Percentiles rank a stretch among this genome's conserved stretches.
Conservation (phyloP, 2,888 invertebrate genomes). For the Drosophila atripex region DNA sequence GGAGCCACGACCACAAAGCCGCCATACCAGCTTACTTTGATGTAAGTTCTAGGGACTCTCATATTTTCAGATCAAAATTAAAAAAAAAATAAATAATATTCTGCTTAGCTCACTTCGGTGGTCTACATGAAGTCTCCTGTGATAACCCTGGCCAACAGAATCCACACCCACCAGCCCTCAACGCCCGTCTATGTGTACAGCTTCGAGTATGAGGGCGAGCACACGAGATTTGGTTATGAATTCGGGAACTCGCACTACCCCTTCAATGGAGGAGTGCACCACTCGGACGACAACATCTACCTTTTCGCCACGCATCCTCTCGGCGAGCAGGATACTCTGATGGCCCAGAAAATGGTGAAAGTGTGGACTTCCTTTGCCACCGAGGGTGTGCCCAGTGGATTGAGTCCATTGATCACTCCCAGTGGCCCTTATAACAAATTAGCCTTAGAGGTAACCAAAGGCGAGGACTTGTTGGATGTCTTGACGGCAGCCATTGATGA, state of each 20-base stretch:
- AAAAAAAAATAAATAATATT: not conserved
- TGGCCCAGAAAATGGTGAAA: constrained; percentile 84
- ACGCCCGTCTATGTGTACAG: constrained; percentile 84
- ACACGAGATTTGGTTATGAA: constrained; percentile 84
- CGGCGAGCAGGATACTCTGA: constrained; percentile 77
- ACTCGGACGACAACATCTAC: constrained; percentile 87
- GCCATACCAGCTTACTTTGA: constrained; percentile 85
- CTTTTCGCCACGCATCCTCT: constrained; percentile 84
- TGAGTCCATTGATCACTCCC: constrained; percentile 58
- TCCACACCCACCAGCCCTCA: constrained; percentile 64
- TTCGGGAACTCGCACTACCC: constrained; percentile 83
- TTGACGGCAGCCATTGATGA: constrained; percentile 78
- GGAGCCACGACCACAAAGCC: constrained; percentile 82
- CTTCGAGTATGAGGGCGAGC: constrained; percentile 84
- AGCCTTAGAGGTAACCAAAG: constrained; percentile 53
- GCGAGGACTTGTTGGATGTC: constrained; percentile 73
- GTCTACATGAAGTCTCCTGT: constrained; percentile 84
- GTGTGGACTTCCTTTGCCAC: constrained; percentile 84
- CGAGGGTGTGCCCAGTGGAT: constrained; percentile 72
- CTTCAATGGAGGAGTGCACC: constrained; percentile 85
- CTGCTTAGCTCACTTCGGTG: constrained; percentile 60
- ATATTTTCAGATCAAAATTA: not conserved
- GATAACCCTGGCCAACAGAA: constrained; percentile 79
- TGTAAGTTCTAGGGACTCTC: constrained; percentile 77
- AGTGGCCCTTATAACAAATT: constrained; percentile 83